Base-by-base conservation (phyloP, 2,797 vertebrate genomes). In the Uromys caudimaculatus region DNA sequence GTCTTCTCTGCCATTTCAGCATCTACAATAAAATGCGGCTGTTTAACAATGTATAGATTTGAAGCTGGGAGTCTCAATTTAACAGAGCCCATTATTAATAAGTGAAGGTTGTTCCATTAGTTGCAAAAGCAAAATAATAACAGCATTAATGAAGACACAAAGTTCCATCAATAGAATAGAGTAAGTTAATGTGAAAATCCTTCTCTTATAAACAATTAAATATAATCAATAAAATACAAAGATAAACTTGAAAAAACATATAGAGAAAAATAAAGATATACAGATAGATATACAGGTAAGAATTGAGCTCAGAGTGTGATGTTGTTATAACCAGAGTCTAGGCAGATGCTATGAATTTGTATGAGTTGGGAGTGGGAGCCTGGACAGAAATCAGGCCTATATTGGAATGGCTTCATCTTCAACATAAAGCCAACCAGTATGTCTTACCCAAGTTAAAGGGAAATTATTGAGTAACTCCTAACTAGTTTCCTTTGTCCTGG, bases 81-180 rank as follows among this genome's bases (percentile, higher is more conserved):
- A 93, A 12, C 21, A 41, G 11, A 89, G 27, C 13, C 35, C 35
- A 78, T 47, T 82, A 92, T 92, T 54, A 88, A 54, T 83, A 67
- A 79, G 17, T 52, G 35, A 89, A n/a, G 38, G 12, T 27, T 92
- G 83, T 91, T 69, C 1, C 56, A n/a, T 56, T 93, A 90, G 44
- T 69, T 96, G n/a, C 41, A 84, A 84, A 67, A 83, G 16, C 9
- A 83, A n/a, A 83, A 38, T 44, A 54, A 64, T 17, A 82, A 69
- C 24, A 78, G 44, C 47, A 88, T 78, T 96, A 54, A 92, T 89
- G 89, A 71, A 93, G 90, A 83, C 19, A n/a, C 58, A 47, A 58
- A 67, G 0, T 47, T 41, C 19, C n/a, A 83, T 58, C 75, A 87
- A 38, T 83, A 44, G 50, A 47, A 7, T 7, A 73, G 58, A 56